Conservation (phyloP, 2,797 vertebrate species). For the Argya squamiceps region DNA sequence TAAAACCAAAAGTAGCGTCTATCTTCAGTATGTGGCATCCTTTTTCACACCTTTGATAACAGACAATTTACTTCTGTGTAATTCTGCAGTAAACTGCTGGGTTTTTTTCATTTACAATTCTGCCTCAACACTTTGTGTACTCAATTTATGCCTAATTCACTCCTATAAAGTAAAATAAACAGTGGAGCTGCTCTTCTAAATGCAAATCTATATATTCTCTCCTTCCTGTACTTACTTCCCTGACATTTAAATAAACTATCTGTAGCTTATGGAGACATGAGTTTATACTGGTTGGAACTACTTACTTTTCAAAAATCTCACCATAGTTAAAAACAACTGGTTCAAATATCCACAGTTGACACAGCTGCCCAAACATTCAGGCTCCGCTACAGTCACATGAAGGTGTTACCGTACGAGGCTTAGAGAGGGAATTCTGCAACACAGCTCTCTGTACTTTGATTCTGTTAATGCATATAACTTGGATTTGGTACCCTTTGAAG, state of each 20-base stretch:
- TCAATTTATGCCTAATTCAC: not conserved
- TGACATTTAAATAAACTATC: not conserved
- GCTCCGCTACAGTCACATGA: not conserved
- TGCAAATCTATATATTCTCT: not conserved
- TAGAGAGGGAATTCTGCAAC: slow-evolving; percentile 12
- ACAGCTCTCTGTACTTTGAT: not conserved
- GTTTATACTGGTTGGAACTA: not conserved
- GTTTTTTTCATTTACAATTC: not conserved
- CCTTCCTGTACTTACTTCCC: not conserved
- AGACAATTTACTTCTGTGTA: not conserved
- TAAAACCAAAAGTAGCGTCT: not conserved
- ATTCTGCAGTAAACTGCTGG: not conserved
- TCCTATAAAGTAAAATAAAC: not conserved
- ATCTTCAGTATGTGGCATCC: not conserved
- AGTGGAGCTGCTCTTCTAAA: not conserved
- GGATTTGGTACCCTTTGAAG: not conserved
- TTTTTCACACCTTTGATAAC: not conserved
- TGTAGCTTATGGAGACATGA: not conserved
- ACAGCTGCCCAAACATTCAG: slow-evolving; percentile 50
- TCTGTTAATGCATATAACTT: not conserved
- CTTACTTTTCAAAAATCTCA: not conserved
- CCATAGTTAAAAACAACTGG: not conserved
- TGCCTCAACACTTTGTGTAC: not conserved
- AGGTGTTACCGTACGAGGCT: not conserved
- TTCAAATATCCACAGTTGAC: slow-evolving; percentile 17